Percentiles rank a stretch among this genome's conserved stretches.
These are phyloP conservation scores for Metaphire vulgaris DNA, from an alignment of 1,140 invertebrate genomes.

Conservation along the genomic window DNA sequence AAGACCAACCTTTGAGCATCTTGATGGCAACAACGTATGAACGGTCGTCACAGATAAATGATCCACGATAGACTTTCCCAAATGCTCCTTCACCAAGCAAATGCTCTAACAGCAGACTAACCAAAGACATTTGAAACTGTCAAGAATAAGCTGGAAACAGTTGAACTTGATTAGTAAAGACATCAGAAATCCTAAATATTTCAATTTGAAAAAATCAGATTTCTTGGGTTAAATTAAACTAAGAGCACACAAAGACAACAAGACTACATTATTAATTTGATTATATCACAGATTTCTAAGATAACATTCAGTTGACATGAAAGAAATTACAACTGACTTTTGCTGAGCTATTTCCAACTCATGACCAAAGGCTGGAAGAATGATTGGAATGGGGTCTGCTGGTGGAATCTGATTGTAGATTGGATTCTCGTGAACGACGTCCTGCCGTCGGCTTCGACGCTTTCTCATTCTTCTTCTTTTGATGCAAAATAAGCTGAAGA, in stretches of 20 bases:
- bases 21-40: background rate
- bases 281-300: too few species aligned
- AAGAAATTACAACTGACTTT: background rate
- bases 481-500: too few species aligned
- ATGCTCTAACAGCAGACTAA: background rate
- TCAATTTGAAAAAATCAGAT: too few species aligned
- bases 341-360: background rate
- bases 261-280: background rate
- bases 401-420: background rate
- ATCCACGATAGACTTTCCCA: constrained; percentile 63
- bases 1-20: background rate
- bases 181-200: too few species aligned
- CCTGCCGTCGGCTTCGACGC: background rate
- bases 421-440: background rate
- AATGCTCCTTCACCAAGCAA: constrained; percentile 80
- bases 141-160: too few species aligned
- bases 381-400: background rate
- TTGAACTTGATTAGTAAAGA: too few species aligned
- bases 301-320: too few species aligned
- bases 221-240: too few species aligned
- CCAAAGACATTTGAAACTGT: too few species aligned
- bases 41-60: background rate
- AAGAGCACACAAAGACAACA: background rate
- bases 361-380: background rate
- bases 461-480: background rate